A percentile compares a stretch with the other conserved stretches of the same genome.
phyloP scores from a whole-genome alignment of 2,888 invertebrate genomes.

The Synergus gifuensis region DNA sequence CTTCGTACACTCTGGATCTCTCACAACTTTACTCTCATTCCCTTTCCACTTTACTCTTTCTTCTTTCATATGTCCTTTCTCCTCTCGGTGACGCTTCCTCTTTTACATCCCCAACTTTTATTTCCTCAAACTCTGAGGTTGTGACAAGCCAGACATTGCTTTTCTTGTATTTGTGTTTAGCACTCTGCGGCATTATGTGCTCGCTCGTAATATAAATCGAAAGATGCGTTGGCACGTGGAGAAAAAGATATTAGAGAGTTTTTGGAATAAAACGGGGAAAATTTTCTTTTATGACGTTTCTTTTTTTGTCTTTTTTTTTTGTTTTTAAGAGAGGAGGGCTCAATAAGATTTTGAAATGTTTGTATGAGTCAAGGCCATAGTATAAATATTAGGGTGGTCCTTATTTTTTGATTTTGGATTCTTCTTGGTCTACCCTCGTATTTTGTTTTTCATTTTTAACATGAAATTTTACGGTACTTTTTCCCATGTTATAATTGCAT shows the following conservation, averaged over 20 bases:
- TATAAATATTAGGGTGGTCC: too few relatives aligned
- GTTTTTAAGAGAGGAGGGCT: too few relatives aligned
- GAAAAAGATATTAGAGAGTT: neutral
- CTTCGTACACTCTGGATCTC: conserved; percentile 54
- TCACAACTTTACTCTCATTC: conserved; percentile 44
- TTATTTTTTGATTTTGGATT: too few relatives aligned
- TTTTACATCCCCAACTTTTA: conserved; percentile 18
- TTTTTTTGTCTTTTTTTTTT: neutral
- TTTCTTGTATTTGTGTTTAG: conserved; percentile 42
- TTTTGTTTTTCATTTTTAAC: too few relatives aligned
- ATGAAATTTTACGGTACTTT: too few relatives aligned
- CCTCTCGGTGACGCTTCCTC: conserved; percentile 9
- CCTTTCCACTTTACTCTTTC: conserved; percentile 7
- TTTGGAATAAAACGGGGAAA: neutral
- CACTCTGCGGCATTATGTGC: neutral
- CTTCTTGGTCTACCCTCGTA: too few relatives aligned
- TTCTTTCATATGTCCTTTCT: conserved; percentile 23
- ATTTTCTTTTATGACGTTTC: neutral
- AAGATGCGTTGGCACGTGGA: neutral
- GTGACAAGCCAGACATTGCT: conserved; percentile 40
- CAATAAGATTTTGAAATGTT: too few relatives aligned
- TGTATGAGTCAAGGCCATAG: too few relatives aligned
- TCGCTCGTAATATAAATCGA: neutral
- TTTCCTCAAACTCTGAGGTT: neutral
- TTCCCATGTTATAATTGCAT: too few relatives aligned